Conservation (phyloP, 1,140 invertebrate species). For the Magallana gigas region DNA sequence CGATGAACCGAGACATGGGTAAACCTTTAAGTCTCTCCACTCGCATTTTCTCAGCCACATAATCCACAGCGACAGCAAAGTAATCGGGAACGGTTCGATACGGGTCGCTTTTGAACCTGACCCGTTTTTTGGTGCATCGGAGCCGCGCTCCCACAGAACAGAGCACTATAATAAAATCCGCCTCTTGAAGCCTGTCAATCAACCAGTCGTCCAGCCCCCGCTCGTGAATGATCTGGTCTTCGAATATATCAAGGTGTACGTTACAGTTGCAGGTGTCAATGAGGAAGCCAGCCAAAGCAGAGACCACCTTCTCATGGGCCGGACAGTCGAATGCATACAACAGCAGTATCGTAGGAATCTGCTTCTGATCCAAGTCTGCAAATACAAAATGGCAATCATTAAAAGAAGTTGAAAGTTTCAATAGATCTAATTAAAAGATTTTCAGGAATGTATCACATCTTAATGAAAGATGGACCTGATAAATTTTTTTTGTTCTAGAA, state of each 20-base stretch:
- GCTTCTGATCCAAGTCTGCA: constrained; percentile 73
- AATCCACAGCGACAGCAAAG: constrained; percentile 76
- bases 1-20: constrained; percentile 70
- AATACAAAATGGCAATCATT: constrained; percentile 38
- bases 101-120: constrained; percentile 66
- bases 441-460: too few species aligned
- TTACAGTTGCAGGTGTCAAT: constrained; percentile 75
- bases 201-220: constrained; percentile 74
- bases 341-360: constrained; percentile 68
- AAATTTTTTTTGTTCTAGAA: too few species aligned
- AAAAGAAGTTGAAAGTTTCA: too few species aligned
- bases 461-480: too few species aligned
- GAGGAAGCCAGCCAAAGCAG: constrained; percentile 70
- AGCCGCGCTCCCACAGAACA: constrained; percentile 75
- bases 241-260: constrained; percentile 74
- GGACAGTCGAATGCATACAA: constrained; percentile 74
- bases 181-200: constrained; percentile 72
- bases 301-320: constrained; percentile 73
- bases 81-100: constrained; percentile 71
- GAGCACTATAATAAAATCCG: constrained; percentile 74
- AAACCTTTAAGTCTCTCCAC: constrained; percentile 72
- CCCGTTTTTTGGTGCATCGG: constrained; percentile 73
- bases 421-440: too few species aligned
- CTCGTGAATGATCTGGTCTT: constrained; percentile 72
- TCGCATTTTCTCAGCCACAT: constrained; percentile 76